Percentiles rank a stretch among this genome's conserved stretches.
phyloP scores from a whole-genome alignment of 2,888 invertebrate genomes.

The Thecophora atra region DNA sequence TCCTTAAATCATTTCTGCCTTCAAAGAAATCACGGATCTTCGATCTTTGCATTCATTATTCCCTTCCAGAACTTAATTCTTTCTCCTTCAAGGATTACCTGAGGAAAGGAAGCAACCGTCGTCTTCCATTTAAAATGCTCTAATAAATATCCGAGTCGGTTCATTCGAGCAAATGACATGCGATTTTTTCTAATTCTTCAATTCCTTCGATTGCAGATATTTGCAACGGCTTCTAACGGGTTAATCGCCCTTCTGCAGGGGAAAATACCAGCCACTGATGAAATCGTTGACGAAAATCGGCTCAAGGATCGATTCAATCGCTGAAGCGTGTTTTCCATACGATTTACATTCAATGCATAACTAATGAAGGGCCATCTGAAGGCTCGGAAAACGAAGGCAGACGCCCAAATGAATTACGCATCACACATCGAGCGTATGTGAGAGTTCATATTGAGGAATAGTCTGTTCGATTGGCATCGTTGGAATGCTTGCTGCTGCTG shows the following conservation, averaged over 20 bases:
- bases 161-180: slow-evolving; percentile 18
- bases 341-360: slow-evolving; percentile 58
- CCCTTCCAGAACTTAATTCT: too few relatives aligned
- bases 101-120: too few relatives aligned
- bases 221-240: slow-evolving; percentile 9
- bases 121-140: not conserved
- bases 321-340: slow-evolving; percentile 54
- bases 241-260: slow-evolving; percentile 11
- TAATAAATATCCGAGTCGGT: slow-evolving; percentile 1
- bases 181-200: not conserved
- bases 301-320: slow-evolving; percentile 41
- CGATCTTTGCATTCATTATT: too few relatives aligned
- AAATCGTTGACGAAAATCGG: slow-evolving; percentile 27
- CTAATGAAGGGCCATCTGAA: slow-evolving; percentile 53
- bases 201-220: not conserved
- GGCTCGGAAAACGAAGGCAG: not conserved
- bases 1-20: too few relatives aligned
- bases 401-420: slow-evolving; percentile 34
- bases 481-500: slow-evolving; percentile 27
- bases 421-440: slow-evolving; percentile 35
- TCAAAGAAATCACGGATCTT: not conserved
- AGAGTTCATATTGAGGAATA: slow-evolving; percentile 27
- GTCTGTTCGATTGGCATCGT: slow-evolving; percentile 32
- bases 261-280: slow-evolving; percentile 10
- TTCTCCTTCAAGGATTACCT: too few relatives aligned